Conservation (phyloP, 1,140 invertebrate genomes). For the Chironomus striatipennis region DNA sequence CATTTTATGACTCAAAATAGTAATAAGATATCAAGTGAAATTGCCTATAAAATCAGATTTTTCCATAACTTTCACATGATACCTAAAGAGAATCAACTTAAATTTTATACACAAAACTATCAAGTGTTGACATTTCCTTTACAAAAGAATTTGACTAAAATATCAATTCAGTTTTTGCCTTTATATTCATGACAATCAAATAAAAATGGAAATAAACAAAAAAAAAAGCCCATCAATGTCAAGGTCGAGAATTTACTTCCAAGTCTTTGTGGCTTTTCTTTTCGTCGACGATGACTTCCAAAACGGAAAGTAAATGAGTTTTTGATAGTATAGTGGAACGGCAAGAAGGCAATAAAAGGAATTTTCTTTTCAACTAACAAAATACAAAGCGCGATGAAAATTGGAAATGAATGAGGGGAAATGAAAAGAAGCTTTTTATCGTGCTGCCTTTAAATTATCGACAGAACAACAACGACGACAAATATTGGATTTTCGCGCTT, state of each 20-base stretch:
- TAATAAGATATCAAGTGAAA: no score
- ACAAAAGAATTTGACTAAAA: no score
- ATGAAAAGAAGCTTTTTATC: not conserved
- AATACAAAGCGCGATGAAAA: not conserved
- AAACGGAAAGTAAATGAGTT: not conserved
- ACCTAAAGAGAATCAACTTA: no score
- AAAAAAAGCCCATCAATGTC: conserved; percentile 6
- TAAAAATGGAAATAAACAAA: not conserved
- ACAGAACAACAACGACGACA: not conserved
- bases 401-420: not conserved
- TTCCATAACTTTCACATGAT: no score
- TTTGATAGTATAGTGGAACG: not conserved
- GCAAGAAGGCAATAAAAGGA: not conserved
- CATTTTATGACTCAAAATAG: no score
- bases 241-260: not conserved
- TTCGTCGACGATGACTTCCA: not conserved
- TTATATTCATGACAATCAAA: conserved; percentile 12
- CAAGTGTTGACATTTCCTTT: no score
- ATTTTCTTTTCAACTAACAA: not conserved
- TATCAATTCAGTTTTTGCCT: not conserved
- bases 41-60: no score
- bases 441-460: not conserved
- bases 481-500: not conserved
- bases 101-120: no score
- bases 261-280: not conserved